Conservation (phyloP, 2,113 vertebrate genomes). For the Hymenochirus boettgeri region DNA sequence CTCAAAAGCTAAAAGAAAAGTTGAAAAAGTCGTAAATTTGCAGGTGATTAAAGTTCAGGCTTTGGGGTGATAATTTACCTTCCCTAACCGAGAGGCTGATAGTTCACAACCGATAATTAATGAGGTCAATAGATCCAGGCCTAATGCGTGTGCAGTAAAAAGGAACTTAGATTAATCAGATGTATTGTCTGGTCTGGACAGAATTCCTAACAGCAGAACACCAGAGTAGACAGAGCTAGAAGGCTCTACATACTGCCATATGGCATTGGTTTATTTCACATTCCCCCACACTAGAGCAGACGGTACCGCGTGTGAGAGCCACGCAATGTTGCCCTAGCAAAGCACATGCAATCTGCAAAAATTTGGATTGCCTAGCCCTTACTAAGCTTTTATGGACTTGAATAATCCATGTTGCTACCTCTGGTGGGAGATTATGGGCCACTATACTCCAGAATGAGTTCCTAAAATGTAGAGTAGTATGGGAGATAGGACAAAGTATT, state of each 20-base stretch:
- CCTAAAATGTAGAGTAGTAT: too few species aligned
- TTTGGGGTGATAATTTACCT: neutral
- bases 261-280: neutral
- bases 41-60: neutral
- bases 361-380: too few species aligned
- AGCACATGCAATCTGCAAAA: too few species aligned
- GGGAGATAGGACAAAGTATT: too few species aligned
- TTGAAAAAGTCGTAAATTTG: constrained; percentile 1
- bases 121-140: neutral
- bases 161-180: neutral
- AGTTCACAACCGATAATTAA: neutral
- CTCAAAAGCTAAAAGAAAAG: too few species aligned
- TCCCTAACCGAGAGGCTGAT: neutral
- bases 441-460: too few species aligned
- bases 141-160: neutral
- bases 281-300: too few species aligned
- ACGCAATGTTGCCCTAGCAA: too few species aligned
- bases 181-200: neutral
- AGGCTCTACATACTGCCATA: neutral
- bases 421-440: too few species aligned
- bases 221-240: neutral
- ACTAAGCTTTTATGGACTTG: too few species aligned
- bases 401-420: too few species aligned
- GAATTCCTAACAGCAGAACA: neutral
- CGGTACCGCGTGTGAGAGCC: too few species aligned